Conservation (phyloP, 1,140 invertebrate species). For the Scaptodrosophila lebanonensis region DNA sequence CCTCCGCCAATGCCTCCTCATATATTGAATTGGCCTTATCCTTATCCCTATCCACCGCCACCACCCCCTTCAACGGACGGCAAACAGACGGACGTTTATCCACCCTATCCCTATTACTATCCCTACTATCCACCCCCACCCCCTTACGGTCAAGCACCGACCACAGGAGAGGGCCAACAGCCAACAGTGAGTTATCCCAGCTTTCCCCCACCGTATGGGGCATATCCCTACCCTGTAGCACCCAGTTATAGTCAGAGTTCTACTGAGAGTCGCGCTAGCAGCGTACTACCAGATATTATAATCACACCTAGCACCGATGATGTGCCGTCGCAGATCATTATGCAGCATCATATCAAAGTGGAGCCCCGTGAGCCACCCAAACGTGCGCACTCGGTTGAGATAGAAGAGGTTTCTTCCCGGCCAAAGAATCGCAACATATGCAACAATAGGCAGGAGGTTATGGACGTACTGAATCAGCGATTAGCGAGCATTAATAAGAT, state of each 20-base stretch:
- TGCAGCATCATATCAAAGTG: conserved; percentile 66
- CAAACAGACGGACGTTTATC: conserved; percentile 36
- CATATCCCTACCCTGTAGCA: conserved; percentile 62
- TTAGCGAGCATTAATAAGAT: conserved; percentile 59
- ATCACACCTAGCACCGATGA: conserved; percentile 72
- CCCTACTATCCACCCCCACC: conserved; percentile 56
- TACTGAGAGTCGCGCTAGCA: conserved; percentile 58
- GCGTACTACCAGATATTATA: conserved; percentile 66
- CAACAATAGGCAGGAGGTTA: conserved; percentile 56
- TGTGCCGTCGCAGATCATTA: conserved; percentile 63
- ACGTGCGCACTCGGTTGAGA: conserved; percentile 59
- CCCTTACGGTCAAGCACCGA: conserved; percentile 32
- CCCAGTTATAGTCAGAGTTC: conserved; percentile 65
- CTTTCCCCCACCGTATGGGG: conserved; percentile 54
- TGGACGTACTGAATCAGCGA: conserved; percentile 59
- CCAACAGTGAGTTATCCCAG: conserved; percentile 28
- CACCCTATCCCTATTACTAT: conserved; percentile 64
- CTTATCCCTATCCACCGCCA: conserved; percentile 53
- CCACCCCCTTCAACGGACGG: conserved; percentile 33
- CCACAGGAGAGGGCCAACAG: conserved; percentile 8
- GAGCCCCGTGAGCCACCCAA: conserved; percentile 53
- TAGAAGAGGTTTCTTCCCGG: conserved; percentile 49
- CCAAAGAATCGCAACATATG: conserved; percentile 48
- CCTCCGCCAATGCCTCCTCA: conserved; percentile 3
- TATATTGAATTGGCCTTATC: conserved; percentile 50